phyloP scores from a whole-genome alignment of 2,888 invertebrate species.

The Colostygia pectinataria region DNA sequence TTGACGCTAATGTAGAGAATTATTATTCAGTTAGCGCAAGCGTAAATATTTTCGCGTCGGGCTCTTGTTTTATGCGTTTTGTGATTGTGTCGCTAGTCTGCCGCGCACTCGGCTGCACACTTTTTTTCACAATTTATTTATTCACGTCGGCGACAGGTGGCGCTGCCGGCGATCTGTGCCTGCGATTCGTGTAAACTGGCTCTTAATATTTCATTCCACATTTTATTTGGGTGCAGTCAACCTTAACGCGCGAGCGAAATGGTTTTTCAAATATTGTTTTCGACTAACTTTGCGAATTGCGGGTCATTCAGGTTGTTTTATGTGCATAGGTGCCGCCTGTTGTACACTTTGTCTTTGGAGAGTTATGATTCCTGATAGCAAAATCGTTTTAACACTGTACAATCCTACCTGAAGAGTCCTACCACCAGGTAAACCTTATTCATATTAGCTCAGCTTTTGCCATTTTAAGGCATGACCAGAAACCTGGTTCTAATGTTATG shows the following conservation, averaged over 20 bases:
- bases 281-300: conserved; percentile 28
- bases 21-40: conserved; percentile 58
- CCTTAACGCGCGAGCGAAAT: conserved; percentile 40
- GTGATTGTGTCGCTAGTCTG: conserved; percentile 36
- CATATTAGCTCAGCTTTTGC: too few relatives aligned
- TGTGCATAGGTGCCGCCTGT: conserved; percentile 10
- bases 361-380: conserved; percentile 1
- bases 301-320: conserved; percentile 26
- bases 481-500: too few relatives aligned
- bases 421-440: too few relatives aligned
- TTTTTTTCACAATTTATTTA: conserved; percentile 59
- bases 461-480: too few relatives aligned
- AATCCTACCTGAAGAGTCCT: background rate
- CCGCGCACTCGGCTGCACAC: conserved; percentile 43
- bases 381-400: background rate
- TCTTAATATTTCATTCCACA: conserved; percentile 66
- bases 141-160: conserved; percentile 71
- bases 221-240: conserved; percentile 60
- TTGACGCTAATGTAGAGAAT: conserved; percentile 11
- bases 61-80: conserved; percentile 42
- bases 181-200: conserved; percentile 68
- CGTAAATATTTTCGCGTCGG: conserved; percentile 57
- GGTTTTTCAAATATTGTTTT: conserved; percentile 43
- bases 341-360: conserved; percentile 3
- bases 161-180: conserved; percentile 56